These are phyloP conservation scores for Drosophila subquinaria DNA, from an alignment of 2,888 invertebrate species.

Conservation along the genomic window DNA sequence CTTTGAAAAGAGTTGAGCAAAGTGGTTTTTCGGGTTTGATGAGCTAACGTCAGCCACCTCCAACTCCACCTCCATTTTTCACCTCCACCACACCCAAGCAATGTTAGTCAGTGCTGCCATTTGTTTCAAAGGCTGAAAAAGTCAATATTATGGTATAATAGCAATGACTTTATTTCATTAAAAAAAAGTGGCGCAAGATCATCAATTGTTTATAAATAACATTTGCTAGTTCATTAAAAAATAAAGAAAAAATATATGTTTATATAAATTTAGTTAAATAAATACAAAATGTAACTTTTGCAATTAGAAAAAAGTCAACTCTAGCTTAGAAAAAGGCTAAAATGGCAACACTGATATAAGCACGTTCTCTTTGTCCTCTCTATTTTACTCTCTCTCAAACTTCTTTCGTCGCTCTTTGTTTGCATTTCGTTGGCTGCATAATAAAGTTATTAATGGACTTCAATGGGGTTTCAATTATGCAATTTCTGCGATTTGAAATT, in stretches of 20 bases:
- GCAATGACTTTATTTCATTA: no score
- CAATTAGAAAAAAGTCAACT: background rate
- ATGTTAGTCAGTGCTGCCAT: slow-evolving; percentile 11
- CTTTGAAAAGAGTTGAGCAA: slow-evolving; percentile 79
- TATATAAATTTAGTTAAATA: no score
- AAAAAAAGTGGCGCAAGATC: no score
- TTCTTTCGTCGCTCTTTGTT: slow-evolving; percentile 35
- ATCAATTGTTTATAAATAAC: no score
- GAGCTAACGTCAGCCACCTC: slow-evolving; percentile 69
- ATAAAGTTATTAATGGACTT: slow-evolving; percentile 79
- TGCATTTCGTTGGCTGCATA: slow-evolving; percentile 68
- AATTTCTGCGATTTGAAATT: slow-evolving; percentile 78
- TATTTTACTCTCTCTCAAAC: background rate
- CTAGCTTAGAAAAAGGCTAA: background rate
- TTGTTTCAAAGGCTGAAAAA: background rate
- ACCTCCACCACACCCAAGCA: slow-evolving; percentile 17
- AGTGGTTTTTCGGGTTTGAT: slow-evolving; percentile 78
- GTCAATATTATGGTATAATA: background rate
- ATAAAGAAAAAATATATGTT: no score
- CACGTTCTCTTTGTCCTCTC: background rate
- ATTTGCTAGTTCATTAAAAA: no score
- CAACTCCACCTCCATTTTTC: background rate
- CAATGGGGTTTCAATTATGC: slow-evolving; percentile 79
- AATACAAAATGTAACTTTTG: no score
- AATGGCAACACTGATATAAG: background rate